Conservation (phyloP, 2,113 vertebrate genomes). For the Pterocles gutturalis region DNA sequence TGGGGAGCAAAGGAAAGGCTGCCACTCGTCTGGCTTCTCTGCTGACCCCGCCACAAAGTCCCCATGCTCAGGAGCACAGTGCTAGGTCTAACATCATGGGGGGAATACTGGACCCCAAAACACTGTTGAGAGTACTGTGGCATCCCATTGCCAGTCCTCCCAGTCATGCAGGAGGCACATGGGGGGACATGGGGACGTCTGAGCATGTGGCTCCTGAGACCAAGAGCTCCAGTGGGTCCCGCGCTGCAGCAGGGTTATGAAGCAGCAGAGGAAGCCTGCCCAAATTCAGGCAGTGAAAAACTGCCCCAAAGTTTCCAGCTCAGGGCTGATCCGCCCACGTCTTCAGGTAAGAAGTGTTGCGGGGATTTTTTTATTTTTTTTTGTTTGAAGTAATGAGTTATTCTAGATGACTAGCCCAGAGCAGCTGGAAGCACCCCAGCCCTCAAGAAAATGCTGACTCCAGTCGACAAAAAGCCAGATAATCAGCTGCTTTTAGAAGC, state of each 20-base stretch:
- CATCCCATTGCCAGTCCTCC: not conserved
- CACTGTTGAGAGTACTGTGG: not conserved
- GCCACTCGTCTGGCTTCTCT: not conserved
- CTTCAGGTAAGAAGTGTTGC: not conserved
- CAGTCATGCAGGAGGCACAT: not conserved
- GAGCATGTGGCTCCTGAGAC: not conserved
- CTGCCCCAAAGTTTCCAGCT: not conserved
- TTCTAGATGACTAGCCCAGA: not conserved
- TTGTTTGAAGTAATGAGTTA: not conserved
- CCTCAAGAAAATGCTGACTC: slow-evolving; percentile 43
- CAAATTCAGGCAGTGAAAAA: not conserved
- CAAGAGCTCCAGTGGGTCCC: not conserved
- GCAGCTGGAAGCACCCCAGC: slow-evolving; percentile 39
- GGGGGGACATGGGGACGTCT: accelerated
- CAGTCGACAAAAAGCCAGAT: slow-evolving; percentile 3
- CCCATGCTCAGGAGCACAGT: not conserved
- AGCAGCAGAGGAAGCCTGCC: not conserved
- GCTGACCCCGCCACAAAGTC: not conserved
- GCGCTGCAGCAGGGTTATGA: not conserved
- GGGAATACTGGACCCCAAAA: not conserved
- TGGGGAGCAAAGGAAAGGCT: not conserved
- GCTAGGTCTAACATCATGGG: not conserved
- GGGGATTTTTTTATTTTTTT: not conserved
- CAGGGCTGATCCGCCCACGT: not conserved
- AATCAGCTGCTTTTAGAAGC: slow-evolving; percentile 21